A percentile compares a stretch with the other conserved stretches of the same genome.
Conservation (phyloP, 2,888 invertebrate genomes). For the Cryptus armator region DNA sequence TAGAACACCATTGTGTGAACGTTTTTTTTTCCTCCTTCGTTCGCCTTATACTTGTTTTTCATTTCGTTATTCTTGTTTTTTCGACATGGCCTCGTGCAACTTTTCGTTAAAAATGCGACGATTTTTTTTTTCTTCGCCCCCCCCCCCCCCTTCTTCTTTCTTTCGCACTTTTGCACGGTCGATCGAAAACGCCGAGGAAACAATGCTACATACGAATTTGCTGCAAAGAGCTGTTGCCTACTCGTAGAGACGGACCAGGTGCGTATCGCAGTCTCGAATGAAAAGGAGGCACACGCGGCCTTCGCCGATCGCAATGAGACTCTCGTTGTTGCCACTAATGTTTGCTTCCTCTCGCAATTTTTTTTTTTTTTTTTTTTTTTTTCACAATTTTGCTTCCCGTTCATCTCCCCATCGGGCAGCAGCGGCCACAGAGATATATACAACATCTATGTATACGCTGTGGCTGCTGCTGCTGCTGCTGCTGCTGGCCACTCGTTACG, state of each 20-base stretch:
- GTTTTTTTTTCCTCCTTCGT: slow-evolving; percentile 39
- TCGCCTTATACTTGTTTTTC: slow-evolving; percentile 32
- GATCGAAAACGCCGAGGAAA: neutral
- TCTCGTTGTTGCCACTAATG: slow-evolving; percentile 43
- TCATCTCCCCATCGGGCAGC: slow-evolving; percentile 52
- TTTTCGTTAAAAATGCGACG: slow-evolving; percentile 2
- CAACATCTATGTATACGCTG: slow-evolving; percentile 30
- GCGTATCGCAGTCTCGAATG: neutral
- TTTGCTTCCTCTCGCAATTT: slow-evolving; percentile 58
- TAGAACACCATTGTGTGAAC: slow-evolving; percentile 34
- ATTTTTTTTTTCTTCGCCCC: neutral
- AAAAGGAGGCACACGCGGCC: slow-evolving; percentile 6
- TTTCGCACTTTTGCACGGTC: neutral
- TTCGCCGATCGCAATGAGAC: slow-evolving; percentile 1
- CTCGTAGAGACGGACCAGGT: neutral
- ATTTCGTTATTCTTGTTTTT: slow-evolving; percentile 7
- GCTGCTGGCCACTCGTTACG: slow-evolving; percentile 68
- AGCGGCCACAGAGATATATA: slow-evolving; percentile 11
- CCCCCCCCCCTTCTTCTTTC: neutral
- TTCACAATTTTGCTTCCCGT: slow-evolving; percentile 53
- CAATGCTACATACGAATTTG: slow-evolving; percentile 1
- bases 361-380: slow-evolving; percentile 6
- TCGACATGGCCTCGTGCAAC: neutral
- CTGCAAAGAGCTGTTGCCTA: neutral
- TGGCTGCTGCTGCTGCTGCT: slow-evolving; percentile 53